Percentiles rank a stretch among this genome's conserved stretches.
phyloP scores from a whole-genome alignment of 2,113 vertebrate species.

The Pachypanchax playfairii region DNA sequence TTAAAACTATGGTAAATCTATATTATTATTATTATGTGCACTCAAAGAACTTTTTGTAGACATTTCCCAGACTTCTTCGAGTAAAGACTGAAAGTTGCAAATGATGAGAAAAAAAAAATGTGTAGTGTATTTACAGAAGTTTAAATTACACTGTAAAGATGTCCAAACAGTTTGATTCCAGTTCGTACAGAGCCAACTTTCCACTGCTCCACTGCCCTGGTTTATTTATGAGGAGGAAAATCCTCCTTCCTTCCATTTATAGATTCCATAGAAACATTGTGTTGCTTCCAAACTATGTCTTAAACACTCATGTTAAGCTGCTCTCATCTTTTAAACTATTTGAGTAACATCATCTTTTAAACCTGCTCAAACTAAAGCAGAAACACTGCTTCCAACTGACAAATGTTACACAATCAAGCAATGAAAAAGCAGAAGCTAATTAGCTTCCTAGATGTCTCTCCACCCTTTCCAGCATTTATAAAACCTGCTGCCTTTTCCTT shows the following conservation, averaged over 20 bases:
- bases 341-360: not conserved
- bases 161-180: slow-evolving; percentile 14
- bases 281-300: slow-evolving; percentile 32
- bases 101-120: slow-evolving; percentile 9
- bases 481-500: slow-evolving; percentile 45
- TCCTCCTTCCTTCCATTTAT: slow-evolving; percentile 29
- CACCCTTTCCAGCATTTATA: slow-evolving; percentile 22
- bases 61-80: not conserved
- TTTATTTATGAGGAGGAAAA: slow-evolving; percentile 38
- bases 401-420: not conserved
- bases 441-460: not conserved
- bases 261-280: slow-evolving; percentile 59
- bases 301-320: slow-evolving; percentile 14
- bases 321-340: not conserved
- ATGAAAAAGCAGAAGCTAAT: not conserved
- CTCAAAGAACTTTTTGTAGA: not conserved
- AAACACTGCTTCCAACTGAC: not conserved
- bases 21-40: slow-evolving; percentile 3
- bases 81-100: not conserved
- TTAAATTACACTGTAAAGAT: slow-evolving; percentile 39
- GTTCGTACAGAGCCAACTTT: slow-evolving; percentile 30
- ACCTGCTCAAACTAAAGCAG: not conserved
- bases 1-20: not conserved
- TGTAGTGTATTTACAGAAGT: slow-evolving; percentile 9
- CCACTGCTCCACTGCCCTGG: slow-evolving; percentile 20